Base-by-base conservation (phyloP, 2,888 invertebrate genomes). In the Lobophora halterata region DNA sequence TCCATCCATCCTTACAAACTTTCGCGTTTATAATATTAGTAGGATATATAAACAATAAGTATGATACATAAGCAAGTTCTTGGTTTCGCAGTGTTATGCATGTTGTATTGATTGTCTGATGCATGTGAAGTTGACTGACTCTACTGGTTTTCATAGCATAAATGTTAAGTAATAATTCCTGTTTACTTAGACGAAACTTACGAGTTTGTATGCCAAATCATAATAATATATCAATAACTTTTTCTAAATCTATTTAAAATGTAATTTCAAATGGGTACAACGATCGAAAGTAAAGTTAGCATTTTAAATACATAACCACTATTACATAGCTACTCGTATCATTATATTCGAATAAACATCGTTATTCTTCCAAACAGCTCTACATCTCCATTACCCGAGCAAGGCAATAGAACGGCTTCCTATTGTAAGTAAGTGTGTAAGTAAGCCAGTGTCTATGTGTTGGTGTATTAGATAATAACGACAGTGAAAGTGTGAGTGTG, bases 401-500 rank as follows among this genome's bases (percentile, higher is more conserved):
- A 56, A 60, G 60, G 59, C 65, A 64, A 66, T 71, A 71, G 68
- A 70, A 60, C 71, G 55, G 74, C 73, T 80, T 78, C 76, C 75
- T 76, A 77, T 77, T 76, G 79, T 76, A 60, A 79, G 71, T 78
- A 78, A 79, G 75, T 79, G 78, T 80, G 81, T 79, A 82, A 82
- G 85, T 85, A 81, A 82, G 83, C 71, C 83, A 80, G 72, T 73
- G 64, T 75, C 70, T 65, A 66, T 57, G 79, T 76, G 64, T 71
- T 67, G 64, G 66, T 65, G 61, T 75, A 78, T 87, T 85, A 86
- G 83, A 83, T 85, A 87, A 86, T 75, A 83, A 80, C 81, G 82
- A 83, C 82, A 82, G 76, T 77, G 78, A 71, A 76, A 81, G 83
- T 85, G 83, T 79, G 74, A 77, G 79, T 85, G 83, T 82, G 83